Conservation (phyloP, 1,140 invertebrate genomes). For the Manduca sexta region DNA sequence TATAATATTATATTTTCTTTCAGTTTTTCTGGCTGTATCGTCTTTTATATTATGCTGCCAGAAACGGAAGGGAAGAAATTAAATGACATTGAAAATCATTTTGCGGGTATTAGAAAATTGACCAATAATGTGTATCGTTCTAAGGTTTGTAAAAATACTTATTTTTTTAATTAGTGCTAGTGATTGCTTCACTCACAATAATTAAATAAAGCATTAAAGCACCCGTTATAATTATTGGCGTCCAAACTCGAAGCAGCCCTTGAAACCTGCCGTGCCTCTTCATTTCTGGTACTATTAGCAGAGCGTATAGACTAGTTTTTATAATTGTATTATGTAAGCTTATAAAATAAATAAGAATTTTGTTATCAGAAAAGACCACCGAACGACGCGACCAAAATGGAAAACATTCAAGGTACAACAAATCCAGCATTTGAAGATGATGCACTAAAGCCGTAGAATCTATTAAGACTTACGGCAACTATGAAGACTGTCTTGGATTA, state of each 20-base stretch:
- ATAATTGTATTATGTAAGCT: too few species aligned
- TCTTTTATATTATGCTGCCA: constrained; percentile 76
- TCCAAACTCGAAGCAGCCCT: too few species aligned
- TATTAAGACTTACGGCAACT: too few species aligned
- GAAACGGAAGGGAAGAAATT: constrained; percentile 90
- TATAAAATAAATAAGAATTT: too few species aligned
- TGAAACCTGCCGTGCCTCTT: too few species aligned
- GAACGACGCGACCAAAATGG: constrained; percentile 28
- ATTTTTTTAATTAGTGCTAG: too few species aligned
- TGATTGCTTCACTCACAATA: too few species aligned
- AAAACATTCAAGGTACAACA: constrained; percentile 32
- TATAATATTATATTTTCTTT: constrained; percentile 13
- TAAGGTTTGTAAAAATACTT: constrained; percentile 34
- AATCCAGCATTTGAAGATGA: constrained; percentile 50
- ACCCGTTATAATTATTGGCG: too few species aligned
- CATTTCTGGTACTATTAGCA: too few species aligned
- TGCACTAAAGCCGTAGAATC: background rate
- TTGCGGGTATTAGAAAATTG: constrained; percentile 73
- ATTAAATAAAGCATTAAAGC: too few species aligned
- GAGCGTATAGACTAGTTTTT: too few species aligned
- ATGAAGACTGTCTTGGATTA: too few species aligned
- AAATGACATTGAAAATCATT: constrained; percentile 82
- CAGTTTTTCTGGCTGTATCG: constrained; percentile 66
- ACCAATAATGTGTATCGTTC: constrained; percentile 46
- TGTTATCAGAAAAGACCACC: constrained; percentile 35